Evolutionary conservation across 1,140 invertebrate species (phyloP), one percentile per base, ranked within the genome.

Genomic region (Hydropsyche tenuis): DNA sequence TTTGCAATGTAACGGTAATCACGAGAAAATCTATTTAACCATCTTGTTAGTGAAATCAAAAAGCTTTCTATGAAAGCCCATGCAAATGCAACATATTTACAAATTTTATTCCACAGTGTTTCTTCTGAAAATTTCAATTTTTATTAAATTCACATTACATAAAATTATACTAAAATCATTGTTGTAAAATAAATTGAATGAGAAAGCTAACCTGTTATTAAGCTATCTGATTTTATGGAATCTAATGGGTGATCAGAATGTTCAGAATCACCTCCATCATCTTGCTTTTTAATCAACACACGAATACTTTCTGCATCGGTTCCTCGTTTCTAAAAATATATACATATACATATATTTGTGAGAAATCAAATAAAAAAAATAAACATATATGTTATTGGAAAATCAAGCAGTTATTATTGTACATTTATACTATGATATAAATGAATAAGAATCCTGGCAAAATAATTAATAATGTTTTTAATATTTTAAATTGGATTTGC

Each of bases 1-100:
- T 90, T 89, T 6, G 96, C 92, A 0, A 99, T 94, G 80, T 96
- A 96, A 78, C 97, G 88, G 85, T 98, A 98, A 84, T 98, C 96
- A 30, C 92, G 87, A 0, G 96, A 98, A 74, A 96, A 92, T 75
- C 87, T 88, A 85, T 98, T 97, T 42, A 98, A 84, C 73, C 92
- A 90, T 62, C 87, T 89, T 4, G 95, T 98, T n/a, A 95, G 80
- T n/a, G 94, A 94, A 14, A 96, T 92, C 80, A 97, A 88, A 11
- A 91, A 85, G 78, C 95, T 96, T 78, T 92, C 90, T 25, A 96
- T 81, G 72, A 97, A 90, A 7, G 90, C 90, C 83, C 80, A 81
- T 20, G 78, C 81, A 7, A 82, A 77, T 18, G 68, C 45, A 12
- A 73, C 45, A 43, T 75, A 75, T 62, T 73, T 77, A 37, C 72